A percentile compares a stretch with the other conserved stretches of the same genome.
phyloP scores from a whole-genome alignment of 2,797 vertebrate species.

The Gymnoscopelus microlampas region DNA sequence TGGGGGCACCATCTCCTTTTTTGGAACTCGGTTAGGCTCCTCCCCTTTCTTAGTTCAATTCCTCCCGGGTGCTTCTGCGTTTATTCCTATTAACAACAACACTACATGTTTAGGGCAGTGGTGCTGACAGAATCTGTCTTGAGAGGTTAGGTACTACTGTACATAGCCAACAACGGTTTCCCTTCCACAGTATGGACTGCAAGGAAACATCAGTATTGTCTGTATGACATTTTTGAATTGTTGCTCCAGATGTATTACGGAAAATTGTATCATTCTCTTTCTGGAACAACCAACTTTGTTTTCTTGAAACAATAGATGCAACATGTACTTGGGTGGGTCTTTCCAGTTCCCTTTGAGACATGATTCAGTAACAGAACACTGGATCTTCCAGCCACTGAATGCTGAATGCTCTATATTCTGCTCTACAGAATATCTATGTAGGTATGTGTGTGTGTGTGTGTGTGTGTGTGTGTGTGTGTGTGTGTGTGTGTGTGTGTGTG shows the following conservation, averaged over 20 bases:
- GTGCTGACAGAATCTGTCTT: too few relatives aligned
- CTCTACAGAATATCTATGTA: conserved; percentile 20
- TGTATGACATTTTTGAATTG: too few relatives aligned
- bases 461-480: conserved; percentile 19
- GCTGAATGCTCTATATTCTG: conserved; percentile 35
- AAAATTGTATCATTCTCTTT: conserved; percentile 18
- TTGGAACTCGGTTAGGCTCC: too few relatives aligned
- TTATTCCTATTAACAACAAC: too few relatives aligned
- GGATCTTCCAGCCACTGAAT: conserved; percentile 31
- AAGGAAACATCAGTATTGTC: too few relatives aligned
- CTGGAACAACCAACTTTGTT: conserved; percentile 34
- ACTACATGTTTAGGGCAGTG: too few relatives aligned
- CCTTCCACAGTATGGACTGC: too few relatives aligned
- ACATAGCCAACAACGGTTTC: too few relatives aligned
- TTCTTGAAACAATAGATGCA: conserved; percentile 35
- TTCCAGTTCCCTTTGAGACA: conserved; percentile 34
- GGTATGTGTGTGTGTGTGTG: conserved; percentile 21
- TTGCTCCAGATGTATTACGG: conserved; percentile 13
- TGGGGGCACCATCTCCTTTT: too few relatives aligned
- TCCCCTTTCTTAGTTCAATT: too few relatives aligned
- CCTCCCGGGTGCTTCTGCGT: too few relatives aligned
- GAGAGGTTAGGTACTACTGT: too few relatives aligned
- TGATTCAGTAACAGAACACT: conserved; percentile 47
- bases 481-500: conserved; percentile 18
- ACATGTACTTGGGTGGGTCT: conserved; percentile 37